These are phyloP conservation scores for Unio pictorum DNA, from an alignment of 2,888 invertebrate species.

Conservation along the genomic window DNA sequence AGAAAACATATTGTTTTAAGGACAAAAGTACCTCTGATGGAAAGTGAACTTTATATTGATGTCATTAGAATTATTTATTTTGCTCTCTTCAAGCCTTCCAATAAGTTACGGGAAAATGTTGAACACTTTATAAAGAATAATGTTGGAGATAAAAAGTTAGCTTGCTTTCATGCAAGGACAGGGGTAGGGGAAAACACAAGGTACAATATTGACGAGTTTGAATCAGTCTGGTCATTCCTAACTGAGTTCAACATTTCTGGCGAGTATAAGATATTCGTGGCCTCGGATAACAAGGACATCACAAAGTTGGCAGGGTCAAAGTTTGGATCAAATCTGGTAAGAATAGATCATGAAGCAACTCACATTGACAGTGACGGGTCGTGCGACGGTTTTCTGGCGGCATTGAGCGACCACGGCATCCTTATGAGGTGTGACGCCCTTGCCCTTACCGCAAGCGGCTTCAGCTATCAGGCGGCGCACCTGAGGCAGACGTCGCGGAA, in stretches of 20 bases:
- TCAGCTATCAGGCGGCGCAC: conserved; percentile 12
- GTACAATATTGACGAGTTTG: conserved; percentile 8
- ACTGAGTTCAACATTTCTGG: conserved; percentile 6
- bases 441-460: conserved; percentile 18
- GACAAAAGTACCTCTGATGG: conserved; percentile 11
- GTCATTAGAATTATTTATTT: conserved; percentile 10
- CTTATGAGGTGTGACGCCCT: conserved; percentile 12
- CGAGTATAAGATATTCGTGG: conserved; percentile 10
- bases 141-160: conserved; percentile 10
- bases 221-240: conserved; percentile 3
- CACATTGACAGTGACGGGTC: conserved; percentile 10
- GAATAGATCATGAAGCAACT: conserved; percentile 4
- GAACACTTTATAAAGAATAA: conserved; percentile 6
- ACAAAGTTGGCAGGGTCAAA: conserved; percentile 5
- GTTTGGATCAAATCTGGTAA: conserved; percentile 10
- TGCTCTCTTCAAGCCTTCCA: conserved; percentile 12
- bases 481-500: conserved; percentile 18
- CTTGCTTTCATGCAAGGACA: conserved; percentile 18
- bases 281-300: conserved; percentile 13
- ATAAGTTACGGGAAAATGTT: background rate
- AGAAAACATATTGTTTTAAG: conserved; percentile 10
- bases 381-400: conserved; percentile 14
- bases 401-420: conserved; percentile 13
- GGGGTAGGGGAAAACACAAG: conserved; percentile 9
- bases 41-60: conserved; percentile 8